phyloP scores from a whole-genome alignment of 2,797 vertebrate genomes.

The Neosilurus mollespiculum region DNA sequence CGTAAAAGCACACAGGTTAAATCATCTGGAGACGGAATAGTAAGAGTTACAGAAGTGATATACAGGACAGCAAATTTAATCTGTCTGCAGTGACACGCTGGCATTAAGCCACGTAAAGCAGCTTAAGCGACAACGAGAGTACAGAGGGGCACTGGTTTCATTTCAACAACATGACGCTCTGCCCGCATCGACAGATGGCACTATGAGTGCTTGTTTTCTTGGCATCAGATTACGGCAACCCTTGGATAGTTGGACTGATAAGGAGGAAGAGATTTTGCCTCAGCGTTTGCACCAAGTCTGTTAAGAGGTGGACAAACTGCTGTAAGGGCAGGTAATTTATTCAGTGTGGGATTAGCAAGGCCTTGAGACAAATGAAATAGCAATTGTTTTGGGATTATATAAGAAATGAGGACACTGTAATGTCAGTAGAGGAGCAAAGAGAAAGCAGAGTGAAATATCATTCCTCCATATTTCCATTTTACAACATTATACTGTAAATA shows the following conservation, averaged over 20 bases:
- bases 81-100: not conserved
- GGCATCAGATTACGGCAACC: conserved; percentile 33
- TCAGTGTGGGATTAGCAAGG: conserved; percentile 57
- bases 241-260: not conserved
- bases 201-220: conserved; percentile 36
- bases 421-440: not conserved
- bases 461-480: not conserved
- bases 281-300: conserved; percentile 24
- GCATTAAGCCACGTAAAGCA: conserved; percentile 35
- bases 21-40: conserved; percentile 3
- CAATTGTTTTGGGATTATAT: conserved; percentile 44
- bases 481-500: not conserved
- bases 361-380: conserved; percentile 58
- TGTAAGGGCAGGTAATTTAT: conserved; percentile 27
- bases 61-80: conserved; percentile 15
- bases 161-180: conserved; percentile 21
- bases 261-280: conserved; percentile 27
- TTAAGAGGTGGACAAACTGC: conserved; percentile 9
- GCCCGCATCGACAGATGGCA: conserved; percentile 51
- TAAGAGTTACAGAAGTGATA: not conserved
- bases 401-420: conserved; percentile 24
- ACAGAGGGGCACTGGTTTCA: conserved; percentile 25
- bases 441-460: not conserved
- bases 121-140: conserved; percentile 34
- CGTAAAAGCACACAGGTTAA: not conserved